These are phyloP conservation scores for Gila robusta DNA, from an alignment of 2,797 vertebrate species.

Conservation along the genomic window DNA sequence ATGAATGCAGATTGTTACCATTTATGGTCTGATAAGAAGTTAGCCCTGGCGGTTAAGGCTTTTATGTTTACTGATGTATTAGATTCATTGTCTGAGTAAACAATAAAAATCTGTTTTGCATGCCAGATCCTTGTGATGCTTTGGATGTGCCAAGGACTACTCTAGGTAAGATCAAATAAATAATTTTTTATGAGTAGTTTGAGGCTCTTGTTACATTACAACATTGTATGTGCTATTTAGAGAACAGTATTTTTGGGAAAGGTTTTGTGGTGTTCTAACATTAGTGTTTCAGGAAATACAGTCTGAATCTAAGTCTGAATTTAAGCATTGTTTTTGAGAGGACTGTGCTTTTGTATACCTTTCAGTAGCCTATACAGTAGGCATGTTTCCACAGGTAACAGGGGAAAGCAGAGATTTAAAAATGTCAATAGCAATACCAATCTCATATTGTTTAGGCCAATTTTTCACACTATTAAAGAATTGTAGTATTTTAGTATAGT, in stretches of 20 bases:
- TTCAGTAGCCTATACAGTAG: background rate
- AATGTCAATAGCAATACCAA: background rate
- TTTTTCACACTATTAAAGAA: background rate
- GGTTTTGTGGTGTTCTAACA: background rate
- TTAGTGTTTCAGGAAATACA: background rate
- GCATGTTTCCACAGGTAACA: background rate
- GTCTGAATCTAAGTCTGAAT: background rate
- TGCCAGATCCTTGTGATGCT: background rate
- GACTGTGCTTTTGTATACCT: background rate
- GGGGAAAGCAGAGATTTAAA: background rate
- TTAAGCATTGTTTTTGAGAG: background rate
- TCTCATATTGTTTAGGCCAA: background rate
- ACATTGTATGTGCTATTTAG: background rate
- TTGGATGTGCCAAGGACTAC: background rate
- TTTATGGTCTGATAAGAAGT: background rate
- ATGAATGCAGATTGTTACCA: background rate
- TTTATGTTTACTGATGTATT: background rate
- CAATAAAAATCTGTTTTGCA: background rate
- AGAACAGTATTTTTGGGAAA: background rate
- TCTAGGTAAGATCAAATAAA: slow-evolving; percentile 1
- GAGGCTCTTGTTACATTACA: background rate
- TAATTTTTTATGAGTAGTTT: background rate
- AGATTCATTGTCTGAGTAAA: background rate
- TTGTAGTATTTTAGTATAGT: too few relatives aligned
- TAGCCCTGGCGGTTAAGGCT: background rate